Conservation (phyloP, 2,797 vertebrate genomes). For the Phalloptychus januarius region DNA sequence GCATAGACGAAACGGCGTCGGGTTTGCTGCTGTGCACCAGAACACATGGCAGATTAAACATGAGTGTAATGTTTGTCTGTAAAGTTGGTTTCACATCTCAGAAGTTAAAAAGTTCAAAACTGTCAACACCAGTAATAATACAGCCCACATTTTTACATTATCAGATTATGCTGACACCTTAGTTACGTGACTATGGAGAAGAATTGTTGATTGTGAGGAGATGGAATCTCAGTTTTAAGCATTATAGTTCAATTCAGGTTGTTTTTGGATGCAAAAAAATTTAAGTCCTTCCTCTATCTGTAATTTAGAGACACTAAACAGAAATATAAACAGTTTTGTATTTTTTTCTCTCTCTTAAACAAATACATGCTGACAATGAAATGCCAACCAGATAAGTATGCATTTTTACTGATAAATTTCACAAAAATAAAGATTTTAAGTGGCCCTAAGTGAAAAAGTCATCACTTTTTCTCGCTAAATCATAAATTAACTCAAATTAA, state of each 20-base stretch:
- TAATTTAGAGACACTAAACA: neutral
- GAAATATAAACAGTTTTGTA: neutral
- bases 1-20: slow-evolving; percentile 35
- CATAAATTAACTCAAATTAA: neutral
- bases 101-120: slow-evolving; percentile 7
- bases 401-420: neutral
- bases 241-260: neutral
- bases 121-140: neutral
- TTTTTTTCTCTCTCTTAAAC: neutral
- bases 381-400: neutral
- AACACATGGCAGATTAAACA: slow-evolving; percentile 17
- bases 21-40: slow-evolving; percentile 50
- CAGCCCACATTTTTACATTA: neutral
- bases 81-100: neutral
- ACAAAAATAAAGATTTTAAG: neutral
- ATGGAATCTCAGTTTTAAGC: neutral
- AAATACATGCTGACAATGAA: neutral
- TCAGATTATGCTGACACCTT: neutral
- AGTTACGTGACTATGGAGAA: neutral
- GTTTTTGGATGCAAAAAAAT: neutral
- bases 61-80: slow-evolving; percentile 17
- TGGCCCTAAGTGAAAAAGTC: neutral
- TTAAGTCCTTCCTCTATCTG: neutral
- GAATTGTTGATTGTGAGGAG: neutral
- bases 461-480: neutral